These are phyloP conservation scores for Apamea anceps DNA, from an alignment of 2,888 invertebrate genomes.

Conservation along the genomic window DNA sequence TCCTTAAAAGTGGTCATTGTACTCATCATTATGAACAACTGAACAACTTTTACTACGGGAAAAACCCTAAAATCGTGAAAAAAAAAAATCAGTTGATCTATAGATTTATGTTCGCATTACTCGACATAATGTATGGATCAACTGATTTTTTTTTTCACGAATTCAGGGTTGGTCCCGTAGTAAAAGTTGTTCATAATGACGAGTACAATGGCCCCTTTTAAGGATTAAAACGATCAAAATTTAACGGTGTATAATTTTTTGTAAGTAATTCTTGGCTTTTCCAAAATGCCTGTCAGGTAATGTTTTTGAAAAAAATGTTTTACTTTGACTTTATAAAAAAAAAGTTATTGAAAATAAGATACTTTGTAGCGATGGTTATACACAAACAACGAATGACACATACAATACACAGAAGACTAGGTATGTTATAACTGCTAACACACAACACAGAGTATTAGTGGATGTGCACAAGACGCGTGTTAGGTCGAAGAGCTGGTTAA, in stretches of 20 bases:
- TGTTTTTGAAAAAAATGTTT: not conserved
- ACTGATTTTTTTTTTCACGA: too few species aligned
- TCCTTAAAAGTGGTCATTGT: too few species aligned
- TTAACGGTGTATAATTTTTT: not conserved
- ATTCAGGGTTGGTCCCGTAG: too few species aligned
- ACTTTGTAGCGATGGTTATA: not conserved
- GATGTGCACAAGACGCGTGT: conserved; percentile 63
- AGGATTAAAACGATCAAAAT: too few species aligned
- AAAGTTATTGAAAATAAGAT: conserved; percentile 2
- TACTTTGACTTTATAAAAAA: not conserved
- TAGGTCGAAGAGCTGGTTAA: conserved; percentile 48
- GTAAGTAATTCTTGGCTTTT: not conserved
- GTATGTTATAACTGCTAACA: conserved; percentile 49
- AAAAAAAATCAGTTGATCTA: too few species aligned
- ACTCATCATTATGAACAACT: not conserved
- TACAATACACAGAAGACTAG: conserved; percentile 17
- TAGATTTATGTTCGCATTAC: too few species aligned
- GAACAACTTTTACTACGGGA: too few species aligned
- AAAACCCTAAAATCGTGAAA: too few species aligned
- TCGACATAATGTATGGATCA: too few species aligned
- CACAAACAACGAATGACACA: conserved; percentile 20
- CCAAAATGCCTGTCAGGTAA: not conserved
- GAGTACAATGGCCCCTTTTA: too few species aligned
- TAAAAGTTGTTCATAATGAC: too few species aligned
- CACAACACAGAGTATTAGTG: conserved; percentile 63